Evolutionary conservation across 2,797 vertebrate genomes (phyloP).

Genomic region (Darevskia mixta): DNA sequence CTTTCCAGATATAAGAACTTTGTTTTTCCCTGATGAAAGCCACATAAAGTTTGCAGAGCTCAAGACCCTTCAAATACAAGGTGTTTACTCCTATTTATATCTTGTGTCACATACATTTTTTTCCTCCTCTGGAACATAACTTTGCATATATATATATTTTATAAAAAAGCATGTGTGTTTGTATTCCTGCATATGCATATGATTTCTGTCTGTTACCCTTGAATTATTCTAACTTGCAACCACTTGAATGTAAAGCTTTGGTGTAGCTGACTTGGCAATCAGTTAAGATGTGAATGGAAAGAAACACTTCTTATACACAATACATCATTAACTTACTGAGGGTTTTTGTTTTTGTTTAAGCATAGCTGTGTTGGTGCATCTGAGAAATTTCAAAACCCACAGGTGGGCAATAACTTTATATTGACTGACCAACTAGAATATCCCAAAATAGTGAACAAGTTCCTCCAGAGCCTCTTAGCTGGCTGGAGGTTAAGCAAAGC

Average conservation of each 20-base stretch:
- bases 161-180: slow-evolving; percentile 6
- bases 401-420: not conserved
- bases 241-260: not conserved
- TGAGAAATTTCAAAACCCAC: no score
- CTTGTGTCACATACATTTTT: slow-evolving; percentile 20
- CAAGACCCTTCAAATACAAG: slow-evolving; percentile 47
- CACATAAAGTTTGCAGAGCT: slow-evolving; percentile 53
- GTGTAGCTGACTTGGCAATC: not conserved
- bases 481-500: not conserved
- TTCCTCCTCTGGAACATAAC: not conserved
- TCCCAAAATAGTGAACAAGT: not conserved
- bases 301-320: not conserved
- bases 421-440: not conserved
- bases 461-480: not conserved
- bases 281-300: not conserved
- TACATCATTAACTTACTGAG: not conserved
- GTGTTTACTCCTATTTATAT: slow-evolving; percentile 54
- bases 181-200: slow-evolving; percentile 7
- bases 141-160: not conserved
- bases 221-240: not conserved
- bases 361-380: not conserved
- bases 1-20: slow-evolving; percentile 50
- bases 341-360: not conserved
- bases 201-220: not conserved
- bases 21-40: slow-evolving; percentile 54